These are phyloP conservation scores for Temnothorax nylanderi DNA, from an alignment of 1,140 invertebrate species.

Conservation along the genomic window DNA sequence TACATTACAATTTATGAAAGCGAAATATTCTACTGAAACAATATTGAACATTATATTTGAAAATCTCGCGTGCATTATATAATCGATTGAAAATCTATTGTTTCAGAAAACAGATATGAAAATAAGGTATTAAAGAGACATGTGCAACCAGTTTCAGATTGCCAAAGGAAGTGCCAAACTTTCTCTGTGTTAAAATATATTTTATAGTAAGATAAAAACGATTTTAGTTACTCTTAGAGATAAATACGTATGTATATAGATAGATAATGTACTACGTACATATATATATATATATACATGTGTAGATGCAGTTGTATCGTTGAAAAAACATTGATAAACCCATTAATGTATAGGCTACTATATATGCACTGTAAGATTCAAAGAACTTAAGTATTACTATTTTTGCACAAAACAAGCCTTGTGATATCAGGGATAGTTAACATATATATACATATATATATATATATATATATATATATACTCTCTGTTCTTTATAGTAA, in stretches of 20 bases:
- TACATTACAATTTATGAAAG: conserved; percentile 1
- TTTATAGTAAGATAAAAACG: conserved; percentile 41
- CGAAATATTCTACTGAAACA: neutral
- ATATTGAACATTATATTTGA: neutral
- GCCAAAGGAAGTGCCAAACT: conserved; percentile 68
- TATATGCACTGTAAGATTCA: conserved; percentile 63
- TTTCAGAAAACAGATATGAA: conserved; percentile 27
- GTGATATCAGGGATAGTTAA: conserved; percentile 73
- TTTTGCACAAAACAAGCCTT: conserved; percentile 74
- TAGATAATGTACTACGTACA: neutral
- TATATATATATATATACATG: neutral
- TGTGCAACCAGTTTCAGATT: conserved; percentile 33
- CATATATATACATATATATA: neutral
- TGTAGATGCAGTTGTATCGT: conserved; percentile 25
- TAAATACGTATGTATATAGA: conserved; percentile 24
- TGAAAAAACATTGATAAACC: conserved; percentile 59
- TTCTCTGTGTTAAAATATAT: conserved; percentile 49
- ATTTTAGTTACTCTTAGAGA: conserved; percentile 27
- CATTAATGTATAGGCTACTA: conserved; percentile 62
- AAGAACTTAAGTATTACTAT: conserved; percentile 70
- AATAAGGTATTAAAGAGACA: conserved; percentile 36
- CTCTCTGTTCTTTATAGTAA: conserved; percentile 51
- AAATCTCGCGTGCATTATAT: neutral
- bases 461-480: neutral
- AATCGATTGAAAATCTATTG: neutral